Evolutionary conservation across 2,113 vertebrate species (phyloP), one percentile per base, ranked within the genome.

Genomic region (Lipophrys pholis): DNA sequence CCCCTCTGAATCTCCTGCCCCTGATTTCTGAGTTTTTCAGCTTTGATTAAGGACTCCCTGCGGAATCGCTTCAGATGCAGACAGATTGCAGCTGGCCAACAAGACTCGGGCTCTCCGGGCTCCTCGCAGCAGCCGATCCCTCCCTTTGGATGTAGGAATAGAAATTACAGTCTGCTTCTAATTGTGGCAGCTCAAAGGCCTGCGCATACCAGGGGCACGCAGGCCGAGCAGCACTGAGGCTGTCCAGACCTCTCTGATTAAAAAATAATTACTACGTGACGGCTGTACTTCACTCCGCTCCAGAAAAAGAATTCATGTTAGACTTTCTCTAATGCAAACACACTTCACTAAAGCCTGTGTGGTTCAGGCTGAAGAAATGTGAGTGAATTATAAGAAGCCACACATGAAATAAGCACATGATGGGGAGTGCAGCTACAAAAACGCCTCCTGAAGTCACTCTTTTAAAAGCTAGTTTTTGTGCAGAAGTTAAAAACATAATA

Each of bases 11-110:
- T 90, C 87, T 86, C 64, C 82, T 91, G 79, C 91, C 87, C 87
- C 83, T 83, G 69, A 90, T 90, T 91, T 87, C 52, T 55, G 52
- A 61, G 76, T 90, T 84, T 84, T 89, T 80, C 54, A 64, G 87
- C 89, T 86, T 76, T 90, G 90, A 91, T 92, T 87, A 88, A 56
- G 72, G 72, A 78, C 21, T 87, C 91, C 87, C 82, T 16, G 56
- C 59, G 85, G 90, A 86, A 71, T 46, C 43, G 67, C 64, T 66
- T 89, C 73, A 62, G 68, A 89, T 82, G 88, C 80, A 73, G 74
- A 54, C 69, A 64, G 62, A 56, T 69, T 84, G 82, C 72, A 82
- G 74, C 52, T 78, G 68, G 71, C 59, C 62, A 82, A 68, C 50
- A 69, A 81, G 53, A 51, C 73, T 83, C 67, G 50, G 76, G 41